Conservation (phyloP, 1,140 invertebrate genomes). For the Bombus waltoni region DNA sequence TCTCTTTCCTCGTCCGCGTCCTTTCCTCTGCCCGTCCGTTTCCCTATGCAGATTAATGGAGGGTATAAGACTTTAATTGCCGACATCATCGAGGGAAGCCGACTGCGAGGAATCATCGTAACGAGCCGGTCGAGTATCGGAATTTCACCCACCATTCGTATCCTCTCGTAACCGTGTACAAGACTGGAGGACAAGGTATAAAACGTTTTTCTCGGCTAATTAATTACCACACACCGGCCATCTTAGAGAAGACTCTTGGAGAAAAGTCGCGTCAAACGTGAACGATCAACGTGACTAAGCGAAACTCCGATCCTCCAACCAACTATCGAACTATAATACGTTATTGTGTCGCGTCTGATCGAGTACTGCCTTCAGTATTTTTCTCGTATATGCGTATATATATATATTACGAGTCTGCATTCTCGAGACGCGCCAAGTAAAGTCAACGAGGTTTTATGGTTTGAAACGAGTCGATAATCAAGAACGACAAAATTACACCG, state of each 20-base stretch:
- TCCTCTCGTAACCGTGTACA: background rate
- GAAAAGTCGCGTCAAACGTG: background rate
- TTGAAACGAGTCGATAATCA: too few species aligned
- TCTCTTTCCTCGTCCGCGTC: constrained; percentile 38
- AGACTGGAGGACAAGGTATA: constrained; percentile 7
- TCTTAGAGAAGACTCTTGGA: background rate
- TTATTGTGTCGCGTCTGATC: background rate
- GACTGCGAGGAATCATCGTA: constrained; percentile 55
- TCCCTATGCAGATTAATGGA: constrained; percentile 73
- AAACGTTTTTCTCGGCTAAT: constrained; percentile 36
- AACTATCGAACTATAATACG: background rate
- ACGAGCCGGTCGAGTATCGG: constrained; percentile 38
- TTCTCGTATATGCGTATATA: background rate
- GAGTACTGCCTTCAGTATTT: background rate
- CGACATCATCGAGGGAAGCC: constrained; percentile 61
- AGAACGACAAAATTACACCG: too few species aligned
- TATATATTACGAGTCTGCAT: too few species aligned
- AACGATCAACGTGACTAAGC: constrained; percentile 11
- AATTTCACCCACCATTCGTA: constrained; percentile 43
- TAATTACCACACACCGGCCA: constrained; percentile 5
- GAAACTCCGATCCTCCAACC: background rate
- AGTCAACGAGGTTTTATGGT: too few species aligned
- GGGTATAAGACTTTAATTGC: constrained; percentile 75
- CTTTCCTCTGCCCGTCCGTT: constrained; percentile 36
- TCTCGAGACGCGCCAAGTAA: too few species aligned